Percentiles rank a stretch among this genome's conserved stretches.
Evolutionary conservation across 2,113 vertebrate genomes (phyloP).

Genomic region (Cathartes aura): DNA sequence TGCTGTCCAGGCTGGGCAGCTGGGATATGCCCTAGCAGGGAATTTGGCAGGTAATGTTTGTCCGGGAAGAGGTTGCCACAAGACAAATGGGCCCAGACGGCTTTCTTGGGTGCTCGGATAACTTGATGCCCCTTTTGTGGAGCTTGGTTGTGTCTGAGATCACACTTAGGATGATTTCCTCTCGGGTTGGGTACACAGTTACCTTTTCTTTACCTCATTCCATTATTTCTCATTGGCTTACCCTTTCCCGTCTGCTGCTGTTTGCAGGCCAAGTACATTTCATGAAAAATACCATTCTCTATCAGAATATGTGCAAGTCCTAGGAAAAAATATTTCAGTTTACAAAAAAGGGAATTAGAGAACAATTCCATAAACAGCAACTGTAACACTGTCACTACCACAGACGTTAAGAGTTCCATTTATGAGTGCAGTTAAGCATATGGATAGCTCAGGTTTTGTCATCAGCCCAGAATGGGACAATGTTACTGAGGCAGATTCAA

Average conservation of each 20-base stretch:
- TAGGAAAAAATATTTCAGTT: constrained; percentile 25
- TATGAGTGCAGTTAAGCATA: constrained; percentile 65
- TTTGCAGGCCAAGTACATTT: constrained; percentile 5
- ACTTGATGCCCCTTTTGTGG: not conserved
- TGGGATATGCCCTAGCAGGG: not conserved
- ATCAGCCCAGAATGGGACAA: constrained; percentile 39
- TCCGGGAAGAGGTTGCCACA: not conserved
- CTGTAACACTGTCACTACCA: constrained; percentile 18
- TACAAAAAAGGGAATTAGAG: constrained; percentile 27
- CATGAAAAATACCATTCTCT: not conserved
- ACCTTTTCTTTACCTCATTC: not conserved
- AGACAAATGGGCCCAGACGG: not conserved
- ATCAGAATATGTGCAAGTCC: not conserved
- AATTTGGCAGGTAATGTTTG: not conserved
- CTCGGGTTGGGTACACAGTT: not conserved
- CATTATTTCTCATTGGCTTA: not conserved
- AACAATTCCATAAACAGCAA: constrained; percentile 55
- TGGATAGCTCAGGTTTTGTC: constrained; percentile 59
- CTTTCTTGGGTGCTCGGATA: not conserved
- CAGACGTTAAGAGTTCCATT: constrained; percentile 57
- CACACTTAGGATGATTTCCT: not conserved
- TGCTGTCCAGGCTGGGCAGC: not conserved
- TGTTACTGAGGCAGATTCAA: constrained; percentile 16
- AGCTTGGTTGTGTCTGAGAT: not conserved
- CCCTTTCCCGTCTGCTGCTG: not conserved